These are phyloP conservation scores for Paracentrotus lividus DNA, from an alignment of 53 echinoderm and acorn worm species.

Conservation along the genomic window DNA sequence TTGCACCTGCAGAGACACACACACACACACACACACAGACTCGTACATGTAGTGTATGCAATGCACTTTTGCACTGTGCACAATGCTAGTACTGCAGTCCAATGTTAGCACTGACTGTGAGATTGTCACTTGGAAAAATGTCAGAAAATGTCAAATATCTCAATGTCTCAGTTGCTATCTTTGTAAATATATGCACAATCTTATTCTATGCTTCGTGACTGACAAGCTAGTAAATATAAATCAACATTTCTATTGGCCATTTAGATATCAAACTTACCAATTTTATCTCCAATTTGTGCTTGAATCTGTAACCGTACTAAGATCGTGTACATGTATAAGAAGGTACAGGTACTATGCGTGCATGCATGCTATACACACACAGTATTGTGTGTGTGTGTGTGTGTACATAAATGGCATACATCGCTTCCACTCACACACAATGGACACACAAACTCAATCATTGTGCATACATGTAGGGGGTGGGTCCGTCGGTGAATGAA, in stretches of 20 bases:
- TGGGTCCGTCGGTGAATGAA: neutral
- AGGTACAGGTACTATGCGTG: neutral
- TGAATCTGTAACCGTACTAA: constrained; percentile 20
- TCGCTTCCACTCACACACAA: no score
- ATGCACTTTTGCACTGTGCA: neutral
- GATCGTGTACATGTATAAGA: neutral
- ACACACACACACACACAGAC: neutral
- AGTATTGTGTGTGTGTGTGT: constrained; percentile 4
- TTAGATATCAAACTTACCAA: constrained; percentile 43
- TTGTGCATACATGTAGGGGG: neutral
- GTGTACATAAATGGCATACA: neutral
- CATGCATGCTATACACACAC: neutral
- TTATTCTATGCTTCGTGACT: neutral
- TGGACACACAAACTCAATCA: neutral
- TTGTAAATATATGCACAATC: neutral
- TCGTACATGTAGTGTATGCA: no score
- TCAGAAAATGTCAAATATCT: neutral
- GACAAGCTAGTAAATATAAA: neutral
- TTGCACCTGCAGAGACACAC: neutral
- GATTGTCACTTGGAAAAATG: neutral
- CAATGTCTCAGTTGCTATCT: neutral
- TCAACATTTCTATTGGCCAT: neutral
- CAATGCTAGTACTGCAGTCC: constrained; percentile 31
- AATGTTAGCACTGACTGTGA: neutral
- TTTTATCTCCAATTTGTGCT: constrained; percentile 47